Percentiles rank a stretch among this genome's conserved stretches.
These are phyloP conservation scores for Agrilus cyanescens DNA, from an alignment of 2,888 invertebrate genomes.

Conservation along the genomic window DNA sequence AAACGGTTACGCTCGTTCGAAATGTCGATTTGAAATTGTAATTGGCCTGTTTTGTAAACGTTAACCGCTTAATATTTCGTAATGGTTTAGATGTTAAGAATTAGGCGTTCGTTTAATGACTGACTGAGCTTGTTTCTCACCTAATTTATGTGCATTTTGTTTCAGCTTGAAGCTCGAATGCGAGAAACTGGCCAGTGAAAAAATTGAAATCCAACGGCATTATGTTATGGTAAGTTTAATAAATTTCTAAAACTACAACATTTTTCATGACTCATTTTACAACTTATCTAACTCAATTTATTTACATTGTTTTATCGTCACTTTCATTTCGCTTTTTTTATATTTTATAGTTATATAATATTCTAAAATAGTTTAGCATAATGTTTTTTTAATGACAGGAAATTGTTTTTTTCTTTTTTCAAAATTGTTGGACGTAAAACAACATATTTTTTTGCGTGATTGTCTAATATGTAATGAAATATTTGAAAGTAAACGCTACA, in stretches of 20 bases:
- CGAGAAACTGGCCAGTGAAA: slow-evolving; percentile 76
- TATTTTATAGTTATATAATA: background rate
- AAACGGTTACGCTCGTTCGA: too few relatives aligned
- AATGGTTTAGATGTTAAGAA: too few relatives aligned
- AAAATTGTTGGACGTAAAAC: too few relatives aligned
- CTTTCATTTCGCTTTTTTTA: background rate
- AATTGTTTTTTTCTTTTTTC: background rate
- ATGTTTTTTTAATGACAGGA: background rate
- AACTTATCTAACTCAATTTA: background rate
- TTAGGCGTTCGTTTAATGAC: too few relatives aligned
- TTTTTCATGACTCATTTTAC: background rate
- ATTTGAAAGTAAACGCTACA: background rate
- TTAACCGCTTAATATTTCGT: too few relatives aligned
- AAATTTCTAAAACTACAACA: background rate
- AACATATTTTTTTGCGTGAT: too few relatives aligned
- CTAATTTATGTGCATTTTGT: slow-evolving; percentile 23
- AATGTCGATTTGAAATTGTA: too few relatives aligned
- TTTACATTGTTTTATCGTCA: background rate
- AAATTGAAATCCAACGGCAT: slow-evolving; percentile 80
- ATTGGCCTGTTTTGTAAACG: too few relatives aligned
- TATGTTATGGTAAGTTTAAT: slow-evolving; percentile 68
- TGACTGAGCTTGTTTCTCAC: too few relatives aligned
- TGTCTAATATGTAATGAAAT: too few relatives aligned
- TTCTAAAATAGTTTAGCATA: background rate
- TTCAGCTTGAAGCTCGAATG: slow-evolving; percentile 72